A percentile compares a stretch with the other conserved stretches of the same genome.
phyloP scores from a whole-genome alignment of 2,113 vertebrate species.

The Vimba vimba region DNA sequence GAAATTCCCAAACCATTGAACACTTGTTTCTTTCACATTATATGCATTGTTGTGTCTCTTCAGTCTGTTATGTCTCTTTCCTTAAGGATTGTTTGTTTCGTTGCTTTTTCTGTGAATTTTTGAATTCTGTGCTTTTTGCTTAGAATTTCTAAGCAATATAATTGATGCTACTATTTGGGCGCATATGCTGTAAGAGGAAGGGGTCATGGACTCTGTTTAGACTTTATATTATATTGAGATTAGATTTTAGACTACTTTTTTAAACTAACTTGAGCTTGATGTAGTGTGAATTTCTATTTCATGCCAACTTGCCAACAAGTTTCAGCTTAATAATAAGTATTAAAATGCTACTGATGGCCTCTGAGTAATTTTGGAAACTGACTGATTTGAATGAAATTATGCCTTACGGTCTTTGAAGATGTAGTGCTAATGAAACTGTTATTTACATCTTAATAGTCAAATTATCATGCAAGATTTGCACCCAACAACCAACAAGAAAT shows the following conservation, averaged over 20 bases:
- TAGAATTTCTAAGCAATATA: slow-evolving; percentile 19
- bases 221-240: not conserved
- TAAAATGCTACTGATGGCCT: not conserved
- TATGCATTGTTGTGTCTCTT: not conserved
- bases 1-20: not conserved
- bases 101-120: not conserved
- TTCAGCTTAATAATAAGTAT: not conserved
- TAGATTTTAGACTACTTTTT: not conserved
- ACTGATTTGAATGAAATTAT: not conserved
- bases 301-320: not conserved
- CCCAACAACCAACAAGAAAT: not conserved
- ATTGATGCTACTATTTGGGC: slow-evolving; percentile 1
- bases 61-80: not conserved
- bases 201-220: not conserved
- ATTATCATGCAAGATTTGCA: not conserved
- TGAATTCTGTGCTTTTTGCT: no score
- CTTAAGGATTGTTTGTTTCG: not conserved
- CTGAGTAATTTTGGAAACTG: not conserved
- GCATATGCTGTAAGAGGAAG: not conserved
- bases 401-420: not conserved
- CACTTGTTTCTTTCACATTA: not conserved
- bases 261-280: not conserved
- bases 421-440: not conserved
- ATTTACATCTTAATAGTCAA: not conserved
- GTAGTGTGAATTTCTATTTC: not conserved